Evolutionary conservation across 2,797 vertebrate species (phyloP).

Genomic region (Synaphobranchus kaupii): DNA sequence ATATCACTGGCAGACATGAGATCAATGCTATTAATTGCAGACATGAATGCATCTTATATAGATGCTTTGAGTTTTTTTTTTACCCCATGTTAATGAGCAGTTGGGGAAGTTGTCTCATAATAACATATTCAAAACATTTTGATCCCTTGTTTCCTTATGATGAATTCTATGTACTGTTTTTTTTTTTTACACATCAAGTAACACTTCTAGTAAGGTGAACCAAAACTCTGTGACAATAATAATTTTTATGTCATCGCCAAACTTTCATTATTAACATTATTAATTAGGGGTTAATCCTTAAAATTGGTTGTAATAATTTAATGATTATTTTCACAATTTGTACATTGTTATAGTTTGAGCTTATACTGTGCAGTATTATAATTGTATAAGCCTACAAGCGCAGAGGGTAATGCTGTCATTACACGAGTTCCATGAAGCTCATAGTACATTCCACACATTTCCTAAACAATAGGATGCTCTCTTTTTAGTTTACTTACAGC

Average conservation of each 20-base stretch:
- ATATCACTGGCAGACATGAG: not conserved
- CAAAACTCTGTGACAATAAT: not conserved
- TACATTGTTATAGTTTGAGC: not conserved
- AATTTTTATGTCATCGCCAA: not conserved
- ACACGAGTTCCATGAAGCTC: conserved; percentile 11
- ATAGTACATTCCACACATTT: not conserved
- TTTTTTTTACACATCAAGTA: not conserved
- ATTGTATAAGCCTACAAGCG: not conserved
- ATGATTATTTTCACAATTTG: not conserved
- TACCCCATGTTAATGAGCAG: not conserved
- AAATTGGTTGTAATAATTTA: not conserved
- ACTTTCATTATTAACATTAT: not conserved
- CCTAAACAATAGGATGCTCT: conserved; percentile 11
- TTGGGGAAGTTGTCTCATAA: conserved; percentile 6
- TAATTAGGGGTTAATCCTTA: not conserved
- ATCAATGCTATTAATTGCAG: not conserved
- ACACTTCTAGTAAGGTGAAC: not conserved
- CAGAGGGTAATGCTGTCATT: not conserved
- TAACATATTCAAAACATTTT: not conserved
- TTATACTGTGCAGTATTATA: not conserved
- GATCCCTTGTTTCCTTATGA: not conserved
- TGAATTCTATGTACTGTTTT: not conserved
- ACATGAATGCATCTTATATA: not conserved
- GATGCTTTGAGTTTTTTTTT: not conserved
- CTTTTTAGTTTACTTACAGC: conserved; percentile 79